Evolutionary conservation across 2,888 invertebrate species (phyloP), one percentile per base, ranked within the genome.

Genomic region (Harmothoe impar): DNA sequence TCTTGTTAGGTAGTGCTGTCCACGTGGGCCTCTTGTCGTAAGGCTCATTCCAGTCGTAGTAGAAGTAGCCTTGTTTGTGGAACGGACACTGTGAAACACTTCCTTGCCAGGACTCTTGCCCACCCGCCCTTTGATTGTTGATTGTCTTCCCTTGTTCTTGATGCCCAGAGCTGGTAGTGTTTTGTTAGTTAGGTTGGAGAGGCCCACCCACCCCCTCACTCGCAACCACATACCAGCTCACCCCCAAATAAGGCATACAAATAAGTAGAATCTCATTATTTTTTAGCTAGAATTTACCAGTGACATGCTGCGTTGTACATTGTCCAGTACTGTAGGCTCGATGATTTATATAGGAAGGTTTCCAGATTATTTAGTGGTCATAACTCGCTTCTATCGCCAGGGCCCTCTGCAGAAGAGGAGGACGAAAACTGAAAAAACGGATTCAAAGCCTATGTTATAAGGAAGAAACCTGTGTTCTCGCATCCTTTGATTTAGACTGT

Each of bases 121-220:
- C n/a, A 29, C 31, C 72, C 72, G 3, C 72, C 72, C 72, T 29
- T 72, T 29, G 72, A 72, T 72, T 72, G 72, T 29, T 29, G 72
- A 29, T 72, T 72, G 72, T 72, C 72, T 72, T 72, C 72, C 72
- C 72, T 72, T 72, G 72, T 72, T 72, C 5, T 25, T 72, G 3
- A 15, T 29, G 5, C 25, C 72, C 72, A 29, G 29, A 25, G 62
- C 3, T 3, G 62, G 62, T 3, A 15, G 62, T n/a, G 62, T n/a
- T 3, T n/a, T n/a, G 62, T 3, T 62, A 72, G 72, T 15, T 0
- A 29, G 0, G 29, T 5, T 29, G 72, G 17, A 23, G 72, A 43
- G 43, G 43, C 43, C n/a, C n/a, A n/a, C n/a, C n/a, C n/a, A 43
- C 10, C 10, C 43, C 43, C 43, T 43, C 43, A 43, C 10, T 43